Base-by-base conservation (phyloP, 2,113 vertebrate genomes). In the Colaptes auratus region DNA sequence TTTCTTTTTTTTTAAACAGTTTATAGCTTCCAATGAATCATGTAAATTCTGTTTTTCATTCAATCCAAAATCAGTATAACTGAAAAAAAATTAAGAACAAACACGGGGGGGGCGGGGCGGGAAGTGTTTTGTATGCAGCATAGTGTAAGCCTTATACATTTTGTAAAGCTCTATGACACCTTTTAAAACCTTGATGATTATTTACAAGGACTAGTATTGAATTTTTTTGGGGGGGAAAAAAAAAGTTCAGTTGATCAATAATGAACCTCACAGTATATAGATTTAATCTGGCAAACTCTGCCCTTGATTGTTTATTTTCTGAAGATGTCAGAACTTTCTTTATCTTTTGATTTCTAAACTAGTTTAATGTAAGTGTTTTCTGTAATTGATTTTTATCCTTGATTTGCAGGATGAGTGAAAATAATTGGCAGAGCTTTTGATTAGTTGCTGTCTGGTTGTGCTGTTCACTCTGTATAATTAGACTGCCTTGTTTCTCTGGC, bases 371-470 rank as follows among this genome's bases (percentile, higher is more conserved):
- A 64, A 82, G 28, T 82, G 60, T 84, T 92, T 96, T 70, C 70
- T 84, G 39, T 77, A 88, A 65, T 13, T 92, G 80, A 72, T 88
- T 93, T 75, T 65, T 86, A 35, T 78, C 84, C 50, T 88, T 81
- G 66, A 84, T 87, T 76, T 76, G 75, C 90, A 89, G 74, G 35
- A 90, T 65, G 33, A 81, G n/a, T 58, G 50, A 93, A 94, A 93
- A 70, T 84, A 61, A 84, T 93, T 78, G 75, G 42, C 63, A 92
- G 55, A 78, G 16, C 36, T 84, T 94, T 79, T 86, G 48, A 89
- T 88, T 78, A 88, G 75, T 78, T 83, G 16, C 23, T 77, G 6
- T 72, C 31, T 82, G 58, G n/a, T 52, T 56, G 58, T 56, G 15
- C 23, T 85, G 23, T 56, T 16, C 31, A 31, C 44, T 86, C 67